Evolutionary conservation across 2,113 vertebrate genomes (phyloP).

Genomic region (Chaetodon auriga): DNA sequence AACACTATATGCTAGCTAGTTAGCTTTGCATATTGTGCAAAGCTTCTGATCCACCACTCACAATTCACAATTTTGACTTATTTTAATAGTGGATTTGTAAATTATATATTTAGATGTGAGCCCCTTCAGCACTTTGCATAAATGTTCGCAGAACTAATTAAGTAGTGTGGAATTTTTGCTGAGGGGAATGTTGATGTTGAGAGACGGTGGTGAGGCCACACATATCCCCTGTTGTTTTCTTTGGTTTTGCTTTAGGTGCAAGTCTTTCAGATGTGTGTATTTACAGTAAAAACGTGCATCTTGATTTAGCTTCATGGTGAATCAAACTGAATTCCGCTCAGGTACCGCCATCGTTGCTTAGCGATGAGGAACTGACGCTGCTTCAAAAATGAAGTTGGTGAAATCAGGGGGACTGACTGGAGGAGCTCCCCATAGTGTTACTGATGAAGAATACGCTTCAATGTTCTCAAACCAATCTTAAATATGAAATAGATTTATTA

Average conservation of each 20-base stretch:
- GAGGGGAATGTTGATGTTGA: neutral
- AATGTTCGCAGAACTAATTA: neutral
- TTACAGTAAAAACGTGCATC: neutral
- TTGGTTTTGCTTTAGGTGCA: neutral
- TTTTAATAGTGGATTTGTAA: too few relatives aligned
- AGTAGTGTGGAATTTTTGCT: neutral
- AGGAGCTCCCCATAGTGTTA: neutral
- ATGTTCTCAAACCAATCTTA: neutral
- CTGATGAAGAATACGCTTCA: neutral
- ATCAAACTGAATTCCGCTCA: neutral
- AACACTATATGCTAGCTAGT: too few relatives aligned
- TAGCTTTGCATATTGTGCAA: too few relatives aligned
- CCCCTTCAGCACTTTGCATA: neutral
- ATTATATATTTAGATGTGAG: neutral
- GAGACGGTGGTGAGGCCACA: neutral
- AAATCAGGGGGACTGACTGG: neutral
- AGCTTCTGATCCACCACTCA: too few relatives aligned
- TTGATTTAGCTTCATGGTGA: neutral
- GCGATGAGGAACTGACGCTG: neutral
- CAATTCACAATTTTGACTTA: too few relatives aligned
- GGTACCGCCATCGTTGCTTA: neutral
- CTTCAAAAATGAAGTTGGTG: neutral
- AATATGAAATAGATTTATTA: too few relatives aligned
- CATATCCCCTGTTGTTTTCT: neutral
- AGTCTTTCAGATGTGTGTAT: neutral